phyloP scores from a whole-genome alignment of 2,113 vertebrate species.

The Dasyornis broadbenti region DNA sequence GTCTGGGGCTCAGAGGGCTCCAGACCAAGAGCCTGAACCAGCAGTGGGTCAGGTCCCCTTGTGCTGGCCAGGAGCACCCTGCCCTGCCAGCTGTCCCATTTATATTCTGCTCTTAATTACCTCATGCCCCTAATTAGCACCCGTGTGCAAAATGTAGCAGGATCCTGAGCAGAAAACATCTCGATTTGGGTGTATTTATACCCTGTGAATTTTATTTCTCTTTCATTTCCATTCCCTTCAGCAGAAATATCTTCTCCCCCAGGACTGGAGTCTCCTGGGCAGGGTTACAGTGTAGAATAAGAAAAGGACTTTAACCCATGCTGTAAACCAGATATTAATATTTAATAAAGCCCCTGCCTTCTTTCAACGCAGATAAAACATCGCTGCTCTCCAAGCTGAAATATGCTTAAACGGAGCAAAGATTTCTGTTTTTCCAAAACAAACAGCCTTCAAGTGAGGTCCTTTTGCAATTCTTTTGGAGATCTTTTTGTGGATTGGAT shows the following conservation, averaged over 20 bases:
- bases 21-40: background rate
- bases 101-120: background rate
- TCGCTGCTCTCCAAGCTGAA: background rate
- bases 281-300: background rate
- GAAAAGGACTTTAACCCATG: background rate
- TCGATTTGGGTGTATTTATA: background rate
- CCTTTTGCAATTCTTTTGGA: background rate
- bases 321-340: background rate
- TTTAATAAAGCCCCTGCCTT: background rate
- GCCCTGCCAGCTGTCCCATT: background rate
- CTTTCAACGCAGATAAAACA: background rate
- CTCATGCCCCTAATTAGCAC: background rate
- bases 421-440: constrained; percentile 43
- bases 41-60: background rate
- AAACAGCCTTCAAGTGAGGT: constrained; percentile 1
- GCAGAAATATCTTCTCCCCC: background rate
- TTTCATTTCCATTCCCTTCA: background rate
- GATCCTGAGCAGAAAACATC: background rate
- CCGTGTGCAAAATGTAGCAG: background rate
- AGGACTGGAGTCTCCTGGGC: background rate
- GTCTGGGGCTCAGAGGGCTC: background rate
- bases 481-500: background rate
- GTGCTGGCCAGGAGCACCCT: background rate
- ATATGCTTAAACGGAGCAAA: background rate
- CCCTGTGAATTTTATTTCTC: background rate